phyloP scores from a whole-genome alignment of 2,113 vertebrate genomes.

The Chaetops frenatus region DNA sequence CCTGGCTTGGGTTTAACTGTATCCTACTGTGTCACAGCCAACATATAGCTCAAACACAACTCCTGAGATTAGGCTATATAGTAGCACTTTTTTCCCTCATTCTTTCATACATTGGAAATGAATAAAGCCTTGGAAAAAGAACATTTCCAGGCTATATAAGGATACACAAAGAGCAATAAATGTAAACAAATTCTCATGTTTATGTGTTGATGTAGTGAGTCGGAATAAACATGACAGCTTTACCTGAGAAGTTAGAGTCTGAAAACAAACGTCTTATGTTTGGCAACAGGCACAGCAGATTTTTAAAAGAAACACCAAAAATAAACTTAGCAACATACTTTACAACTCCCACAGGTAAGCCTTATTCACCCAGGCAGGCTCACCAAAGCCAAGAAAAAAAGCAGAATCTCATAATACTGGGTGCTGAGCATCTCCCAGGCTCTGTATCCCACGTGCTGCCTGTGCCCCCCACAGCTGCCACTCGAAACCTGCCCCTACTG shows the following conservation, averaged over 20 bases:
- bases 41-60: not conserved
- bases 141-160: conserved; percentile 12
- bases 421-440: not conserved
- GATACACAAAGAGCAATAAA: not conserved
- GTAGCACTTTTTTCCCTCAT: not conserved
- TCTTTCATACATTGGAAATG: not conserved
- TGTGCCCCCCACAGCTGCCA: not conserved
- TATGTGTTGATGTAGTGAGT: conserved; percentile 38
- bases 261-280: conserved; percentile 58
- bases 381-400: not conserved
- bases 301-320: conserved; percentile 35
- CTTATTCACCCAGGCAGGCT: not conserved
- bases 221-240: conserved; percentile 59
- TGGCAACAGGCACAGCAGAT: conserved; percentile 47
- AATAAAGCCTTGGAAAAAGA: not conserved
- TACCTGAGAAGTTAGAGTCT: conserved; percentile 59
- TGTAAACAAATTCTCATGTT: conserved; percentile 51
- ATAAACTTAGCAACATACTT: conserved; percentile 23
- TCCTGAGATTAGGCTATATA: not conserved
- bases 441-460: not conserved
- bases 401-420: not conserved
- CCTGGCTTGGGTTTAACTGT: not conserved
- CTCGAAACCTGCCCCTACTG: not conserved
- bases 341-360: conserved; percentile 32
- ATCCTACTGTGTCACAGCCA: not conserved